A percentile compares a stretch with the other conserved stretches of the same genome.
Conservation (phyloP, 1,140 invertebrate species). For the Papilio helenus region DNA sequence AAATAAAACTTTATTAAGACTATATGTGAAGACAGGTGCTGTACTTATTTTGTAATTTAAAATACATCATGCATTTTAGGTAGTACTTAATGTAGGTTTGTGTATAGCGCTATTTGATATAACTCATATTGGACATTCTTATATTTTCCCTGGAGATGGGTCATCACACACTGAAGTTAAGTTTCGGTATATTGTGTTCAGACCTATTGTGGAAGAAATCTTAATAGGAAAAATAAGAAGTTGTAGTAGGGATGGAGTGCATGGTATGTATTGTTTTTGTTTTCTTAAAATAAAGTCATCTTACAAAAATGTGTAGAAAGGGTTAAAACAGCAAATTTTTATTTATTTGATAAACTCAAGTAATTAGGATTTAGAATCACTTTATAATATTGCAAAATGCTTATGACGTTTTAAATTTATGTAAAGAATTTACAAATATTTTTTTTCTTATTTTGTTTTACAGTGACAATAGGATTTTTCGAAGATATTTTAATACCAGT, state of each 20-base stretch:
- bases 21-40: background rate
- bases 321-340: background rate
- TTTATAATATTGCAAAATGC: background rate
- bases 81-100: constrained; percentile 95
- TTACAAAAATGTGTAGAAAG: background rate
- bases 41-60: constrained; percentile 23
- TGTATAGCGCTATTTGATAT: constrained; percentile 97
- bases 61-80: constrained; percentile 81
- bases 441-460: constrained; percentile 61
- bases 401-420: no score
- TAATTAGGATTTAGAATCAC: background rate
- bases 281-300: constrained; percentile 20
- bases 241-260: constrained; percentile 95
- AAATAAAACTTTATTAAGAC: background rate
- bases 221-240: constrained; percentile 95
- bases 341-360: background rate
- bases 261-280: constrained; percentile 85
- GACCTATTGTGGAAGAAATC: constrained; percentile 96
- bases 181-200: constrained; percentile 96
- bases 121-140: constrained; percentile 92
- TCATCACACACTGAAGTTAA: constrained; percentile 95
- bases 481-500: constrained; percentile 97
- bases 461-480: constrained; percentile 96
- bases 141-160: constrained; percentile 96
- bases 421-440: background rate